Evolutionary conservation across 2,113 vertebrate species (phyloP).

Genomic region (Aix galericulata): DNA sequence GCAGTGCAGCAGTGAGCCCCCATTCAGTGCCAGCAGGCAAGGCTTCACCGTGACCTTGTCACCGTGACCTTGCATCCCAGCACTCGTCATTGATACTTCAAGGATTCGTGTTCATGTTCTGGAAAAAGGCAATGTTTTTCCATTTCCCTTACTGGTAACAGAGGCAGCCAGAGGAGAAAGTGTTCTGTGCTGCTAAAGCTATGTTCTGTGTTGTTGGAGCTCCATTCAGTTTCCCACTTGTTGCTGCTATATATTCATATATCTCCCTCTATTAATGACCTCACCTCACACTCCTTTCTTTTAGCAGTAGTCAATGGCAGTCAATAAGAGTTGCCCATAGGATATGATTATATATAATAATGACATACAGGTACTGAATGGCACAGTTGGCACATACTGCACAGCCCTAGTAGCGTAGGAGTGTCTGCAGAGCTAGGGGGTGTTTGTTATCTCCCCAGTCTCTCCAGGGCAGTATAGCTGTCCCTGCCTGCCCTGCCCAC

Average conservation of each 20-base stretch:
- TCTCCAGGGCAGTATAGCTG: background rate
- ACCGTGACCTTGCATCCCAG: background rate
- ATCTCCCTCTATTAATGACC: background rate
- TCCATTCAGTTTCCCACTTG: background rate
- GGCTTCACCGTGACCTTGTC: background rate
- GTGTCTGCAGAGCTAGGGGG: background rate
- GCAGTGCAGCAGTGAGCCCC: accelerated
- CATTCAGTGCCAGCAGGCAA: accelerated
- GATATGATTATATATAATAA: background rate
- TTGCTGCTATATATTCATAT: background rate
- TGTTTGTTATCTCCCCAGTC: background rate
- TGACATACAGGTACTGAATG: background rate
- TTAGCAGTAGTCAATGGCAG: background rate
- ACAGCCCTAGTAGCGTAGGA: background rate
- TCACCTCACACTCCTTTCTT: background rate
- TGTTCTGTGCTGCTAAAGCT: background rate
- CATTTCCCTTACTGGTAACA: background rate
- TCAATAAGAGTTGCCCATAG: background rate
- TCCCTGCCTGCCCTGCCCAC: background rate
- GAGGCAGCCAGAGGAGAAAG: background rate
- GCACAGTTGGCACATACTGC: background rate
- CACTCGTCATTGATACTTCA: accelerated
- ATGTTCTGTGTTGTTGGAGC: background rate
- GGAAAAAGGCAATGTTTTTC: background rate
- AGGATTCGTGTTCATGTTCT: background rate